These are phyloP conservation scores for Erpetoichthys calabaricus DNA, from an alignment of 2,797 vertebrate genomes.

Conservation along the genomic window DNA sequence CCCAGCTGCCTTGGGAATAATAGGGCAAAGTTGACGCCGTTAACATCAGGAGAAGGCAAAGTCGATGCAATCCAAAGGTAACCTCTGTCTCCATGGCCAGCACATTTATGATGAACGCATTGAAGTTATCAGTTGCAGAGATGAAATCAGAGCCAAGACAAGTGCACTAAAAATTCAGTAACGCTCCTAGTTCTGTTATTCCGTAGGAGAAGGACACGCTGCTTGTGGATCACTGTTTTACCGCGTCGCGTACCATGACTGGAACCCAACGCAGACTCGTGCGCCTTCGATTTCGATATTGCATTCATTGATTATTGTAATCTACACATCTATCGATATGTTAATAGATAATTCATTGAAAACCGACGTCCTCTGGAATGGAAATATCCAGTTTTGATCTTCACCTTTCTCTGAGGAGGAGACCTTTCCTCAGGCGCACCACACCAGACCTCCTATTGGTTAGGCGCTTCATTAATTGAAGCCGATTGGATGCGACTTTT, in stretches of 20 bases:
- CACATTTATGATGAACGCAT: constrained; percentile 33
- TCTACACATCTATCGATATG: too few species aligned
- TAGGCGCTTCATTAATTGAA: constrained; percentile 11
- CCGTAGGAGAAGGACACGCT: too few species aligned
- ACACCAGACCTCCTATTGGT: constrained; percentile 30
- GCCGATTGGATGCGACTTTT: too few species aligned
- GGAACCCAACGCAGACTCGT: too few species aligned
- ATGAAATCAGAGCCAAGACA: too few species aligned
- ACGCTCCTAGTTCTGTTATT: too few species aligned
- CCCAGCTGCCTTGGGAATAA: constrained; percentile 65
- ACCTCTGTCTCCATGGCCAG: constrained; percentile 57
- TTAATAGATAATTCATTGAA: too few species aligned
- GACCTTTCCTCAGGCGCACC: constrained; percentile 5
- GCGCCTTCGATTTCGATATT: too few species aligned
- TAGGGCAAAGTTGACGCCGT: constrained; percentile 52
- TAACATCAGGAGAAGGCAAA: constrained; percentile 47
- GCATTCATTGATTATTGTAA: too few species aligned
- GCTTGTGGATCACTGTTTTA: too few species aligned
- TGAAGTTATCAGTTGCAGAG: neutral
- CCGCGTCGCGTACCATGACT: too few species aligned
- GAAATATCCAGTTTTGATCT: constrained; percentile 21
- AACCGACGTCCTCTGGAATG: neutral
- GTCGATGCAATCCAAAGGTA: constrained; percentile 39
- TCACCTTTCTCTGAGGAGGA: constrained; percentile 5
- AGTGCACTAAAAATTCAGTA: too few species aligned